Evolutionary conservation across 2,797 vertebrate genomes (phyloP), one percentile per base, ranked within the genome.

Genomic region (Hylomyscus alleni): DNA sequence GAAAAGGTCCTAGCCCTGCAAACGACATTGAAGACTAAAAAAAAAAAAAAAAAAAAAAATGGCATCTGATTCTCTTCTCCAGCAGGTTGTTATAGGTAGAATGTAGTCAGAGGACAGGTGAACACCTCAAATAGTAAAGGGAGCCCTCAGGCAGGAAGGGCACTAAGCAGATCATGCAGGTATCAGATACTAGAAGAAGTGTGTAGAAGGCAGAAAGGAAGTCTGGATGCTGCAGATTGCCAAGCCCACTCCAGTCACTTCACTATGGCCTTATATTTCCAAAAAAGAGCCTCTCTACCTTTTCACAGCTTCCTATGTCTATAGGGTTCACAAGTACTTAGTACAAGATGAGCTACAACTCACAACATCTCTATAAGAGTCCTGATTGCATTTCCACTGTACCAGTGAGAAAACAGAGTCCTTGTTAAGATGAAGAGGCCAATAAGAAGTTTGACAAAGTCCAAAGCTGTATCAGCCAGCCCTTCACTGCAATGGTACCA

Each of bases 311-410:
- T 72, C 19, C 67, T 76, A 9, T 14, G 10, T 62, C 34, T 31
- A 0, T 1, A 3, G 11, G 15, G 54, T 20, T 60, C 50, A 10
- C 19, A 44, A 78, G 37, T 0, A 4, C 44, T 50, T 34, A 10
- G 24, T 19, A 81, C 76, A 40, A 24, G n/a, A 4, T 31, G 56
- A 90, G 17, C 69, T 58, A 65, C 54, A 73, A 58, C 73, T 90
- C n/a, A 26, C 56, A 65, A 69, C 6, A 22, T 4, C 54, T 15
- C 86, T 52, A 1, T 40, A 40, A 69, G 34, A 19, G 17, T 67
- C 22, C 0, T 20, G 15, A 29, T 37, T 56, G 47, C 44, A 44
- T 8, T 82, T 60, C 60, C 31, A n/a, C 6, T 73, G 20, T 47
- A 44, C 34, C 31, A 4, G 10, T 26, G 47, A 80, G 62, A 50